Evolutionary conservation across 2,888 invertebrate genomes (phyloP).

Genomic region (Graphium colonna): DNA sequence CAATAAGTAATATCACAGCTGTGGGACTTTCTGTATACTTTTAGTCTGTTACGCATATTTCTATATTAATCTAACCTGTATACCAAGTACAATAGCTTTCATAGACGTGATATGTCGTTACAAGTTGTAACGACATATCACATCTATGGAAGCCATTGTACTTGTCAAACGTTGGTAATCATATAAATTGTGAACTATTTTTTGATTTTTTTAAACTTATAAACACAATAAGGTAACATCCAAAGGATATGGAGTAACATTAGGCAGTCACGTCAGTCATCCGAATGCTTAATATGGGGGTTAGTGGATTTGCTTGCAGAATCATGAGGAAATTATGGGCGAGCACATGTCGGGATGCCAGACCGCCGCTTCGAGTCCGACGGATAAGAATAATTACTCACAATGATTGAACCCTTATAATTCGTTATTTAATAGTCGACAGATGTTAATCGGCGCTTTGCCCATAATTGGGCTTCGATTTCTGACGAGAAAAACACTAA

Average conservation of each 20-base stretch:
- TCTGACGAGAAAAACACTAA: slow-evolving; percentile 71
- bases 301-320: slow-evolving; percentile 71
- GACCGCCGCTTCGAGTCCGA: slow-evolving; percentile 67
- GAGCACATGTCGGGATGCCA: slow-evolving; percentile 47
- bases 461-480: slow-evolving; percentile 74
- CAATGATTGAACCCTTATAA: slow-evolving; percentile 79
- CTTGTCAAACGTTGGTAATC: too few relatives aligned
- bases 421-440: slow-evolving; percentile 77
- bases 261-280: slow-evolving; percentile 60
- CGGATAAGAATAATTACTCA: slow-evolving; percentile 80
- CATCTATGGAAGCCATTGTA: too few relatives aligned
- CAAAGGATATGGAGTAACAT: slow-evolving; percentile 56
- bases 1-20: too few relatives aligned
- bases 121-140: too few relatives aligned
- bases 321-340: slow-evolving; percentile 77
- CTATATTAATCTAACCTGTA: too few relatives aligned
- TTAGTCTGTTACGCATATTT: too few relatives aligned
- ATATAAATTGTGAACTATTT: too few relatives aligned
- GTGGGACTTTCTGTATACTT: too few relatives aligned
- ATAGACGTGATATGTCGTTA: too few relatives aligned
- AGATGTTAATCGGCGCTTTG: slow-evolving; percentile 75
- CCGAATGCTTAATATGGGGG: slow-evolving; percentile 75
- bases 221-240: slow-evolving; percentile 37
- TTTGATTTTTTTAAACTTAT: too few relatives aligned
- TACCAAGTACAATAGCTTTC: too few relatives aligned